Evolutionary conservation across 2,797 vertebrate genomes (phyloP).

Genomic region (Nothura maculosa): DNA sequence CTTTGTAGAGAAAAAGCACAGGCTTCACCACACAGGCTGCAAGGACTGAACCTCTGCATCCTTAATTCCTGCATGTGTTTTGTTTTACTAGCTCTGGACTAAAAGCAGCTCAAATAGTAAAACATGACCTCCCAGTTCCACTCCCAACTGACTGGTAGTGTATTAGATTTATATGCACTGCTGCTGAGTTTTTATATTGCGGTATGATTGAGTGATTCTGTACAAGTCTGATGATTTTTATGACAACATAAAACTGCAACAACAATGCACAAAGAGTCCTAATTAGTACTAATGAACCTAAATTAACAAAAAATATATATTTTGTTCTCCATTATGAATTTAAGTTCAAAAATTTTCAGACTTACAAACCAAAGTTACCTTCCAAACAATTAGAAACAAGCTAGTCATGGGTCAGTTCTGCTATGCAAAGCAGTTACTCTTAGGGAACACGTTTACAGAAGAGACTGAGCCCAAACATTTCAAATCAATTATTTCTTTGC

Average conservation of each 20-base stretch:
- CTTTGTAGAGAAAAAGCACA: not conserved
- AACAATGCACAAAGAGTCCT: not conserved
- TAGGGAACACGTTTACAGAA: not conserved
- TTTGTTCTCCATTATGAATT: not conserved
- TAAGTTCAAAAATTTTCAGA: not conserved
- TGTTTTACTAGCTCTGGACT: not conserved
- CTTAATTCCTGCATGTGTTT: not conserved
- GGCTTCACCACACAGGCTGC: not conserved
- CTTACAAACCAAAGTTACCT: not conserved
- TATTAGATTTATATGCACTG: not conserved
- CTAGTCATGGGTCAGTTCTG: not conserved
- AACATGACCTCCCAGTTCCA: not conserved
- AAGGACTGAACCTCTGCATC: not conserved
- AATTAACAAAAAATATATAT: not conserved
- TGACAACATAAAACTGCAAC: not conserved
- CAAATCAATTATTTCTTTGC: not conserved
- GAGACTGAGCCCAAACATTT: not conserved
- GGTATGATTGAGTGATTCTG: not conserved
- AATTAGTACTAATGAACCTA: conserved; percentile 31
- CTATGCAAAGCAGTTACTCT: not conserved
- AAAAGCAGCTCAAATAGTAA: not conserved
- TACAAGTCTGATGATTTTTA: conserved; percentile 23
- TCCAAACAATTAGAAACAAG: not conserved
- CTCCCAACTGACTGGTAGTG: not conserved
- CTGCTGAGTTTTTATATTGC: conserved; percentile 5